phyloP scores from a whole-genome alignment of 2,797 vertebrate species.

The Lepus oiostolus region DNA sequence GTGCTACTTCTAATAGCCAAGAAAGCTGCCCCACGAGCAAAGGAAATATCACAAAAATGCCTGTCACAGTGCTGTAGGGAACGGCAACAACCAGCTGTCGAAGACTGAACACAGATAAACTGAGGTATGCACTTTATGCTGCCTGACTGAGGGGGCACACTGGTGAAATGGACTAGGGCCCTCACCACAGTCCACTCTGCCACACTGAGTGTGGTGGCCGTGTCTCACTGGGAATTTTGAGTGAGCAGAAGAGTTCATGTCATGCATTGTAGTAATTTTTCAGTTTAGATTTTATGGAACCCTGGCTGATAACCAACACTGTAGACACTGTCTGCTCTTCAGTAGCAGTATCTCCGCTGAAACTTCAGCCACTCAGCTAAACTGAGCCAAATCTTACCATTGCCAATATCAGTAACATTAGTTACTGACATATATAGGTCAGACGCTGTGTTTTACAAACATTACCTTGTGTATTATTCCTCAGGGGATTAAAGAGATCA shows the following conservation, averaged over 20 bases:
- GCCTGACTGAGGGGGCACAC: too few species aligned
- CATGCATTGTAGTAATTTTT: background rate
- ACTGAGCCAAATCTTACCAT: background rate
- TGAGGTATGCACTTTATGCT: too few species aligned
- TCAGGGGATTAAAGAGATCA: background rate
- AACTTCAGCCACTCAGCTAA: background rate
- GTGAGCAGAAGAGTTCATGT: background rate
- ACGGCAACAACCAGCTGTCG: too few species aligned
- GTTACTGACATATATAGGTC: background rate
- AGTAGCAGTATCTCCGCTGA: background rate
- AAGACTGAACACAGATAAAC: too few species aligned
- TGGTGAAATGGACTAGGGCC: too few species aligned
- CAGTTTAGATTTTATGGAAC: constrained; percentile 18
- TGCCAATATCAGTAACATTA: background rate
- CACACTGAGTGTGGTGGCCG: too few species aligned
- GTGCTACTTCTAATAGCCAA: too few species aligned
- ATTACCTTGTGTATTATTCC: background rate
- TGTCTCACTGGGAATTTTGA: background rate
- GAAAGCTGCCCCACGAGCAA: too few species aligned
- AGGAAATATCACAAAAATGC: too few species aligned
- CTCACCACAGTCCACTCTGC: too few species aligned
- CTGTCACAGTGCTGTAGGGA: too few species aligned
- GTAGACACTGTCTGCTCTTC: background rate
- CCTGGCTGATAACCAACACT: background rate
- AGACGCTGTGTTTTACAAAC: background rate